A percentile compares a stretch with the other conserved stretches of the same genome.
phyloP scores from a whole-genome alignment of 2,113 vertebrate species.

The Dendropsophus ebraccatus region DNA sequence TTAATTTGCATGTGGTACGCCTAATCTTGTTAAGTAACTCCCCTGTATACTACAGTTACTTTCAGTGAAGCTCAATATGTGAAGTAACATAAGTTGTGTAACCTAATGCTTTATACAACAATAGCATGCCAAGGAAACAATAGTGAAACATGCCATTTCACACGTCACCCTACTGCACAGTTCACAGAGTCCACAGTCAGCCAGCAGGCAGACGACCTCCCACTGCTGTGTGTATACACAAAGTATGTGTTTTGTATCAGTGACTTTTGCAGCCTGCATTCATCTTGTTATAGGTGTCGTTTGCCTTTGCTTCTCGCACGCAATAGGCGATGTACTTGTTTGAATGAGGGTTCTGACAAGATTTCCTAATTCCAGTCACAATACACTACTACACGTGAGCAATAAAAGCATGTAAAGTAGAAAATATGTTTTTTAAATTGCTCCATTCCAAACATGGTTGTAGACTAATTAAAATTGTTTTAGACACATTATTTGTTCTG shows the following conservation, averaged over 20 bases:
- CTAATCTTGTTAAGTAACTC: too few relatives aligned
- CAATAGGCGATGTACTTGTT: slow-evolving; percentile 3
- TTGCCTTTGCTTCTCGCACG: slow-evolving; percentile 27
- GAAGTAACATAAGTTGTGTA: neutral
- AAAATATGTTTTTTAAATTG: too few relatives aligned
- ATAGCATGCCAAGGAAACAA: neutral
- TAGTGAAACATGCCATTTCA: neutral
- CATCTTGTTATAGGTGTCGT: neutral
- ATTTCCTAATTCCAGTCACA: neutral
- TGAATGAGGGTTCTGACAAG: slow-evolving; percentile 5
- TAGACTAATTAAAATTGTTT: too few relatives aligned
- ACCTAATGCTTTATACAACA: neutral
- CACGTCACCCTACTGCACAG: neutral
- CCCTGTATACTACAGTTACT: too few relatives aligned
- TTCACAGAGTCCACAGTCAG: neutral
- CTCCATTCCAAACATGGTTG: too few relatives aligned
- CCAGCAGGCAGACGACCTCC: neutral
- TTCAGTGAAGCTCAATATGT: neutral
- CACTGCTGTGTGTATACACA: neutral
- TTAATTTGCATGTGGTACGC: too few relatives aligned
- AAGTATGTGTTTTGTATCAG: slow-evolving; percentile 9
- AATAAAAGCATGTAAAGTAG: too few relatives aligned
- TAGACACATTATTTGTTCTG: too few relatives aligned
- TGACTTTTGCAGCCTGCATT: neutral
- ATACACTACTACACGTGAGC: neutral